Evolutionary conservation across 2,113 vertebrate genomes (phyloP), one percentile per base, ranked within the genome.

Genomic region (Menura novaehollandiae): DNA sequence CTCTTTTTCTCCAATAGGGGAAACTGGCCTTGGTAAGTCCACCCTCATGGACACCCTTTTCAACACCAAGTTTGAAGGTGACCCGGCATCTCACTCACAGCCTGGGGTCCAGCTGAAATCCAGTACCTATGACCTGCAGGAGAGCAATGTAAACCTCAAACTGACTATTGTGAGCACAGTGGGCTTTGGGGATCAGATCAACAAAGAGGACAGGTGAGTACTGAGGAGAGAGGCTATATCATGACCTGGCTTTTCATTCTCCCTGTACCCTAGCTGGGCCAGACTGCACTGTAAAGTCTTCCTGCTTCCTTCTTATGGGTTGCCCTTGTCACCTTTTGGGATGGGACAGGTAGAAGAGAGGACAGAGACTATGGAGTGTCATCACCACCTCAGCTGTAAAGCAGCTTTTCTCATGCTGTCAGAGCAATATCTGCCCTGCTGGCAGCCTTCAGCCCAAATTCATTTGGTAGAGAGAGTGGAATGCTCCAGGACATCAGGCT

Each of bases 31-130:
- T 93, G 99, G 99, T 59, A 99, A 99, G 95, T 99, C 99, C 58
- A 99, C 99, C 30, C 98, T 99, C 68, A 99, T 99, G 99, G 99
- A 99, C 95, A 99, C 99, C 1, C 97, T 99, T 97, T 99, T 99
- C 97, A 99, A 99, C 97, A 99, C 99, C 96, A 99, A 99, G 97
- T 99, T 99, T 68, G 99, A 99, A 97, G 98, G 98, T 9, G 99
- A 99, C 53, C 98, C 99, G 55, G 98, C 98, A 8, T 98, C 99
- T 95, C 99, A 99, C 97, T 99, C 98, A 49, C 99, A 99, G 96
- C 99, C 99, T 0, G 99, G 99, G 13, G 99, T 99, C 39, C 99
- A 99, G 89, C 98, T 99, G 90, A 99, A 98, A 87, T 99, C 99
- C 96, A 99, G 97, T 94, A 99, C 99, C 62, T 99, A 99, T 1